A percentile compares a stretch with the other conserved stretches of the same genome.
These are phyloP conservation scores for Polietes domitor DNA, from an alignment of 2,888 invertebrate genomes.

Conservation along the genomic window DNA sequence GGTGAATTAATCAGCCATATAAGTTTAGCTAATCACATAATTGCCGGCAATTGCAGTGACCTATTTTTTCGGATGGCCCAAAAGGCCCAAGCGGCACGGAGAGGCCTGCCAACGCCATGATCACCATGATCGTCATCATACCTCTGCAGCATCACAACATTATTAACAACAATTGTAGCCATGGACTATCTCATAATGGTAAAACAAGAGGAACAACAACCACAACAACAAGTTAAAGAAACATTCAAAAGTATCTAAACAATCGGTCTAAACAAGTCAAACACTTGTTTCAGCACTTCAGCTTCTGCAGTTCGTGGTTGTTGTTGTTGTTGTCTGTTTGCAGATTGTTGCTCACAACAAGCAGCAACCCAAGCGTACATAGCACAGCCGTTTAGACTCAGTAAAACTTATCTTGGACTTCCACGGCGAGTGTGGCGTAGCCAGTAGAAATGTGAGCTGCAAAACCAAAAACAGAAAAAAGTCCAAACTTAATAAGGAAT, in stretches of 20 bases:
- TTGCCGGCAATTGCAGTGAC: slow-evolving; percentile 65
- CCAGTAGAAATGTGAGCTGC: background rate
- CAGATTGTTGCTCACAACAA: background rate
- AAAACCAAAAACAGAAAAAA: background rate
- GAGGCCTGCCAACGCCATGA: background rate
- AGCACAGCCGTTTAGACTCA: background rate
- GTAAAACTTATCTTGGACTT: slow-evolving; percentile 10
- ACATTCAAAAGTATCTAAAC: slow-evolving; percentile 50
- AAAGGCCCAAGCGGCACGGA: background rate
- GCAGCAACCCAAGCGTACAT: background rate
- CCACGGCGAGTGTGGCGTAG: background rate
- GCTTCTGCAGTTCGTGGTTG: background rate
- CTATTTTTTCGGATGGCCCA: slow-evolving; percentile 61
- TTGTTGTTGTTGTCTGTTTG: background rate
- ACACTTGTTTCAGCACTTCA: slow-evolving; percentile 64
- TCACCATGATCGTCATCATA: background rate
- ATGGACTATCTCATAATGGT: slow-evolving; percentile 10
- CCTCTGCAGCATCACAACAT: slow-evolving; percentile 41
- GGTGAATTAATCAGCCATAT: slow-evolving; percentile 50
- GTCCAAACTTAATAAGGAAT: slow-evolving; percentile 45
- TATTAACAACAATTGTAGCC: slow-evolving; percentile 7
- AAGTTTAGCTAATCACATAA: slow-evolving; percentile 66
- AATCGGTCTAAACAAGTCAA: slow-evolving; percentile 52
- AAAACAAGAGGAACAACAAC: slow-evolving; percentile 35
- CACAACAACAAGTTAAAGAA: slow-evolving; percentile 19